Base-by-base conservation (phyloP, 2,888 invertebrate species). In the Andrena fulva region DNA sequence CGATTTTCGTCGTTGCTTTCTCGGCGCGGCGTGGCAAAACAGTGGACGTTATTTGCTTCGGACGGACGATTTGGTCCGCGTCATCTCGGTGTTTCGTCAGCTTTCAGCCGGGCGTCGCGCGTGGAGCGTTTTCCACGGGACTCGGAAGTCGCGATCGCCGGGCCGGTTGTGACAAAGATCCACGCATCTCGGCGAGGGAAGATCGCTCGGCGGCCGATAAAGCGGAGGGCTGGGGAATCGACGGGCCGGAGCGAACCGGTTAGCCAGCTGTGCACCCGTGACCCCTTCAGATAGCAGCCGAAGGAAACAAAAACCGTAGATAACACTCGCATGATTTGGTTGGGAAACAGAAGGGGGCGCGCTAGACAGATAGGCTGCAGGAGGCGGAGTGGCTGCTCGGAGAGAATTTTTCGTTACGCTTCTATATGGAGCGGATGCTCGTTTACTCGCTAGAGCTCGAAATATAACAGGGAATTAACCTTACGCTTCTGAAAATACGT, bases 281-380 rank as follows among this genome's bases (percentile, higher is more conserved):
- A 89, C 88, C 88, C 42, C 78, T 27, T 48, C n/a, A 20, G 77
- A 72, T 82, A 77, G 29, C 24, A 48, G 10, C 12, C 64, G 42
- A 42, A 27, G 16, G 74, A 63, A 68, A 64, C 20, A 67, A 76
- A 86, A 70, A 78, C 64, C 67, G 29, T 0, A 5, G 85, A 85
- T 88, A 88, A 72, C 20, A 42, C 79, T 88, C 85, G 75, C 85
- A 85, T 85, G 88, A 86, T 85, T 24, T 33, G 59, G 56, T 29
- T 35, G 50, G n/a, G 68, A 70, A 42, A 60, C 24, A 66, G 29
- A 24, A 24, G 33, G 24, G 10, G 56, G 56, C 24, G 24, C 10
- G 56, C 4, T 27, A 56, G 27, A 10, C 10, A 56, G 56, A 56
- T 52, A 27, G 24, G 24, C 10, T 12, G 1, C 12, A 56, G 56